Conservation (phyloP, 2,888 invertebrate genomes). For the Ormyrus thymus region DNA sequence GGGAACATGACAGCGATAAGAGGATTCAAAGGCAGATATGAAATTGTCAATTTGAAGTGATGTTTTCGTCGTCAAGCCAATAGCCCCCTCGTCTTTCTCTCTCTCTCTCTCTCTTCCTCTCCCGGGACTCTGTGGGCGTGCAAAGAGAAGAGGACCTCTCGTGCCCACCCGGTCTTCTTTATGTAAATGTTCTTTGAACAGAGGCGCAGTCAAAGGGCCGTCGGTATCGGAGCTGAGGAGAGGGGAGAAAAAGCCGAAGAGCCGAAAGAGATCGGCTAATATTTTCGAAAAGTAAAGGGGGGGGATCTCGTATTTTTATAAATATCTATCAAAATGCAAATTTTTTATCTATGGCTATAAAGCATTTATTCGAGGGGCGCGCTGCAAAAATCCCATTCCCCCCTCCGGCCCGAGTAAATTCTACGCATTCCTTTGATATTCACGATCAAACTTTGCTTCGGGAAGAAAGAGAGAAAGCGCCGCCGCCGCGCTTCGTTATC, state of each 20-base stretch:
- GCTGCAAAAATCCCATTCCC: neutral
- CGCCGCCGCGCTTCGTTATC: slow-evolving; percentile 25
- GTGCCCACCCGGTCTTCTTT: slow-evolving; percentile 27
- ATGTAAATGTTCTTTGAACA: slow-evolving; percentile 44
- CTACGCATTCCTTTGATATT: slow-evolving; percentile 48
- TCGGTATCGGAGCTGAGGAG: neutral
- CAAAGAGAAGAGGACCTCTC: neutral
- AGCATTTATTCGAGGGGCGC: slow-evolving; percentile 5
- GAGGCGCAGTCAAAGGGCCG: neutral
- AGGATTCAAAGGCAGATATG: slow-evolving; percentile 30
- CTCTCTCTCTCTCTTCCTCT: neutral
- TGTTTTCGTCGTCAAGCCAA: slow-evolving; percentile 33
- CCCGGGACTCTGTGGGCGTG: neutral
- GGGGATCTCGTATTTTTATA: neutral
- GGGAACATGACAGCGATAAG: neutral
- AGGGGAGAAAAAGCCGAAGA: neutral
- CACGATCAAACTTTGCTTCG: slow-evolving; percentile 40
- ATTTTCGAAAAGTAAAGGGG: slow-evolving; percentile 11
- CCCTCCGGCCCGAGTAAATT: slow-evolving; percentile 28
- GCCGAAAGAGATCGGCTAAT: neutral
- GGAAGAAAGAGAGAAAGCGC: neutral
- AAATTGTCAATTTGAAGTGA: slow-evolving; percentile 46
- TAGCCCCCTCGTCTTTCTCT: neutral
- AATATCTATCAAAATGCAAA: slow-evolving; percentile 49
- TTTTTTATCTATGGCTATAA: neutral